Conservation (phyloP, 2,797 vertebrate species). For the Odontamblyopus lacepedii region DNA sequence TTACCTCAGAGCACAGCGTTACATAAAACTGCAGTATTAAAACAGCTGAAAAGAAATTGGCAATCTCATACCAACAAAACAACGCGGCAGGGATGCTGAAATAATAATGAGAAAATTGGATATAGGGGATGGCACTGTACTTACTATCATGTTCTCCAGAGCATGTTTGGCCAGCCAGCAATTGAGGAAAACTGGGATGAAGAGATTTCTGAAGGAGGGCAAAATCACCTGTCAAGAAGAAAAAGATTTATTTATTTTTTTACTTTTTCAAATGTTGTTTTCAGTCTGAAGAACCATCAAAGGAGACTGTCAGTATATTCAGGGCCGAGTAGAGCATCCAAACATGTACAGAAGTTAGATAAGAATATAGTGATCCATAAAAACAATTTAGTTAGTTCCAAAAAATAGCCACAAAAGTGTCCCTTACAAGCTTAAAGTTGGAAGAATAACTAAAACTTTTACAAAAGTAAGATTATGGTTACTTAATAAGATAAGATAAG, state of each 20-base stretch:
- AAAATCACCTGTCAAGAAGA: conserved; percentile 82
- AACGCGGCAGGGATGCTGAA: conserved; percentile 21
- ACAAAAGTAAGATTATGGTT: background rate
- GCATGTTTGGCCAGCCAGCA: conserved; percentile 97
- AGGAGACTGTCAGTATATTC: background rate
- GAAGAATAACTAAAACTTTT: background rate
- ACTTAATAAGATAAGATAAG: background rate
- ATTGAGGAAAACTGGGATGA: conserved; percentile 97
- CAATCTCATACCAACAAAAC: conserved; percentile 34
- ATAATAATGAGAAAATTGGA: conserved; percentile 22
- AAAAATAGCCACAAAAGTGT: background rate
- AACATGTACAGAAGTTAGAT: too few relatives aligned
- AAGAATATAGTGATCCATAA: too few relatives aligned
- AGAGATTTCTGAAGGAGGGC: conserved; percentile 90
- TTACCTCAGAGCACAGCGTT: conserved; percentile 25
- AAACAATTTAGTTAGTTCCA: background rate
- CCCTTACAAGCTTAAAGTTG: too few relatives aligned
- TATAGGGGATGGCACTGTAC: conserved; percentile 54
- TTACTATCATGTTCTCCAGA: conserved; percentile 98
- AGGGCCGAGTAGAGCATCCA: too few relatives aligned
- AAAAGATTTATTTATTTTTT: conserved; percentile 12
- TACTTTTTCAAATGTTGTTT: conserved; percentile 8
- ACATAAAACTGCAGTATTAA: conserved; percentile 34
- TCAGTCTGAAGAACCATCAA: conserved; percentile 16
- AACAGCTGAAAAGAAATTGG: conserved; percentile 23